Evolutionary conservation across 2,113 vertebrate genomes (phyloP), one percentile per base, ranked within the genome.

Genomic region (Eira barbara): DNA sequence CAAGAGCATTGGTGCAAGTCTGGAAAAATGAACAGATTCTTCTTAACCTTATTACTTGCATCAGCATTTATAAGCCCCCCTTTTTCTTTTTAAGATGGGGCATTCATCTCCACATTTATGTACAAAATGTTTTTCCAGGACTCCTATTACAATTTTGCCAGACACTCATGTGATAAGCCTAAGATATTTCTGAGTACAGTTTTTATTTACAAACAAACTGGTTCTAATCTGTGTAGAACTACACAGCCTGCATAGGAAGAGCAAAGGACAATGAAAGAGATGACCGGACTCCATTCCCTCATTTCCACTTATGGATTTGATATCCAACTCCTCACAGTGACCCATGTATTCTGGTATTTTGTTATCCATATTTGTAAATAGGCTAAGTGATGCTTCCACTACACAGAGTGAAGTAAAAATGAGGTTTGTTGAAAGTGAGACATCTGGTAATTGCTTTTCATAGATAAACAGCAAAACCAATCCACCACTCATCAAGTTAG

Each of bases 81-180:
- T 78, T 82, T 63, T 73, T 7, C 18, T 95, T 34, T 91, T 93
- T 69, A 57, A 84, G 4, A 87, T 15, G 31, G 27, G n/a, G 15
- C 1, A 45, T 84, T 91, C 52, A 81, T 94, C 73, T 90, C 85
- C 61, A 88, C 14, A 49, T 42, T 94, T 89, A 59, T 39, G 52
- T 91, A 29, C 67, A 94, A 86, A 95, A 88, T 88, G 78, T 78
- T 97, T 97, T 76, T 42, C 27, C 17, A 91, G 63, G 78, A 73
- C 57, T 67, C 89, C n/a, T 67, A 55, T 25, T 84, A 4, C 0
- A 88, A 18, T 61, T 97, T 94, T 97, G 92, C 29, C 73, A 90
- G 49, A 93, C 25, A 91, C 27, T 89, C 78, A 74, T 29, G 21
- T 76, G n/a, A 88, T 49, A 74, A 93, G 93, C 2, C 65, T 76